Percentiles rank a stretch among this genome's conserved stretches.
Conservation (phyloP, 2,797 vertebrate genomes). For the Paratrypauchen microcephalus region DNA sequence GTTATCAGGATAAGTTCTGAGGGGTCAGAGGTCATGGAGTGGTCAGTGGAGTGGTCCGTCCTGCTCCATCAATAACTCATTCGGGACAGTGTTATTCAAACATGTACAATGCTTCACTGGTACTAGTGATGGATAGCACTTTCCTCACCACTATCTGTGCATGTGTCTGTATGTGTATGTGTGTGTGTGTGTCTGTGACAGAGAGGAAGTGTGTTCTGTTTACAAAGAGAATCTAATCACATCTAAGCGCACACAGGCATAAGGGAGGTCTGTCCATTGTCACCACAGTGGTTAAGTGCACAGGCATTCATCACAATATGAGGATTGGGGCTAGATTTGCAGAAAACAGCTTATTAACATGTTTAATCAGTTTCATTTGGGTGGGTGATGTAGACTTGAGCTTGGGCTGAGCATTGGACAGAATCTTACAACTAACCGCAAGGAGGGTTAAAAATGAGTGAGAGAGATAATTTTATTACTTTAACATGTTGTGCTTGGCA, state of each 20-base stretch:
- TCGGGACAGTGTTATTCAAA: slow-evolving; percentile 2
- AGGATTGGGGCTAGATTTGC: no score
- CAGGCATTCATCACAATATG: no score
- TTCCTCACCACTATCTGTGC: background rate
- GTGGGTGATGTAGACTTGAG: no score
- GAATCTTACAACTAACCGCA: no score
- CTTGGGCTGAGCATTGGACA: no score
- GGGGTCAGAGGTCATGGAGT: background rate
- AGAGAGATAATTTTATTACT: no score
- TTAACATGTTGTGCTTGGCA: no score
- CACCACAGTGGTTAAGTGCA: background rate
- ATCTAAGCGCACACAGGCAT: background rate
- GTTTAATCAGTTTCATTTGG: no score
- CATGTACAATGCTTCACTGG: background rate
- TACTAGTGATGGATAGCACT: background rate
- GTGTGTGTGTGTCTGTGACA: background rate
- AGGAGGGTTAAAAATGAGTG: no score
- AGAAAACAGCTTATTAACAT: no score
- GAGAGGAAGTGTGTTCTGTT: background rate
- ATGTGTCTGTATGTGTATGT: background rate
- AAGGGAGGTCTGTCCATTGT: background rate
- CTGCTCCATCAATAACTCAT: background rate
- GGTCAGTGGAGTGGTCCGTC: background rate
- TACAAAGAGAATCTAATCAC: background rate
- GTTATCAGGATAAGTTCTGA: background rate